Conservation (phyloP, 2,797 vertebrate species). For the Myotis pilosus region DNA sequence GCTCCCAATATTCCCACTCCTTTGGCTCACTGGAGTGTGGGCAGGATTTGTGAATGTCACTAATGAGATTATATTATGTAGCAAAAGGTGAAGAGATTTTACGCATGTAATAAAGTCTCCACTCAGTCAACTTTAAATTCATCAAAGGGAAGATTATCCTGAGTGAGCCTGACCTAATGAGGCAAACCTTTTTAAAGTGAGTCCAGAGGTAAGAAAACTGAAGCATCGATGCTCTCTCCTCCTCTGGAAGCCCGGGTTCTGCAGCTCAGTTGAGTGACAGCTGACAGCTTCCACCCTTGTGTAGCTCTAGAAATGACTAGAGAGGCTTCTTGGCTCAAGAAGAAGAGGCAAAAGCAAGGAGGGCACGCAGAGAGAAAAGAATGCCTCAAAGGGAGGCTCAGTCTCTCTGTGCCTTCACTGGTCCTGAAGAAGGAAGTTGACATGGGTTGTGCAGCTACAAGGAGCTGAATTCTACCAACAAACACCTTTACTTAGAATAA, state of each 20-base stretch:
- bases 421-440: not conserved
- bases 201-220: not conserved
- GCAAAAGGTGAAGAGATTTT: not conserved
- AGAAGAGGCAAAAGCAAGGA: not conserved
- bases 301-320: not conserved
- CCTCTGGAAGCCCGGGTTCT: not conserved
- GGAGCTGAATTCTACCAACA: not conserved
- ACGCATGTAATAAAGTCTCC: not conserved
- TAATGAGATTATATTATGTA: not conserved
- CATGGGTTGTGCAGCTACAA: not conserved
- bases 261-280: not conserved
- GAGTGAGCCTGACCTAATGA: not conserved
- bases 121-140: not conserved
- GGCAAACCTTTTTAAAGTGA: not conserved
- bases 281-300: not conserved
- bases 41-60: not conserved
- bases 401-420: not conserved
- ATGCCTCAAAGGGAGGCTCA: not conserved
- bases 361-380: not conserved
- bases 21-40: accelerated
- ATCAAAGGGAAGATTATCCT: not conserved
- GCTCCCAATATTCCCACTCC: not conserved
- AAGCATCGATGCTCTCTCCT: not conserved
- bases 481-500: not conserved
- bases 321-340: not conserved